phyloP scores from a whole-genome alignment of 2,797 vertebrate species.

The Gallinago solitaria region DNA sequence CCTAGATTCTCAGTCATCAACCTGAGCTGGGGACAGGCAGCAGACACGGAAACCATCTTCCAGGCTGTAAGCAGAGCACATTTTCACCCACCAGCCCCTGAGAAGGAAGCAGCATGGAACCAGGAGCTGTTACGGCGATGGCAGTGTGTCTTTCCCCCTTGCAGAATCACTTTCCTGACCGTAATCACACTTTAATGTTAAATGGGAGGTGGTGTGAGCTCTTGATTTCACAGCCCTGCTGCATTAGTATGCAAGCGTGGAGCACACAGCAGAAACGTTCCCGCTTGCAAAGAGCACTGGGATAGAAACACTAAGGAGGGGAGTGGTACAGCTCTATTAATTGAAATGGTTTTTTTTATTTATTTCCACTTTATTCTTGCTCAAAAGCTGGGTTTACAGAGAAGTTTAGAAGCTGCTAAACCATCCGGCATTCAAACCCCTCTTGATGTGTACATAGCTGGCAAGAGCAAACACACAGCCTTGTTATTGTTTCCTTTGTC shows the following conservation, averaged over 20 bases:
- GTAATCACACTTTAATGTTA: neutral
- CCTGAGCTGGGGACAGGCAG: neutral
- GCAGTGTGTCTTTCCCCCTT: neutral
- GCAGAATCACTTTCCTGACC: neutral
- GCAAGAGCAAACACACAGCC: constrained; percentile 46
- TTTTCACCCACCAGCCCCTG: rapidly evolving
- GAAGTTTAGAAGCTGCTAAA: constrained; percentile 39
- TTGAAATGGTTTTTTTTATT: constrained; percentile 16
- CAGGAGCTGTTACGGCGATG: neutral
- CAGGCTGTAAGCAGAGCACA: neutral
- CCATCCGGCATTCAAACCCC: neutral
- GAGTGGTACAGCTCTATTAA: neutral
- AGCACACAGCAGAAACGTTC: neutral
- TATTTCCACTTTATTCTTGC: constrained; percentile 41
- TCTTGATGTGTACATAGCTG: constrained; percentile 58
- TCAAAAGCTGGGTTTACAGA: constrained; percentile 37
- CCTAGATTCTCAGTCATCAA: rapidly evolving
- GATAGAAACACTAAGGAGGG: neutral
- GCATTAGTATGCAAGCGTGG: neutral
- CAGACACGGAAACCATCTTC: neutral
- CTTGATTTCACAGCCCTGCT: neutral
- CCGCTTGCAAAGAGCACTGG: neutral
- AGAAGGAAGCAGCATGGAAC: neutral
- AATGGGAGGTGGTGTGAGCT: neutral
- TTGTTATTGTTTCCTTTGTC: constrained; percentile 25